phyloP scores from a whole-genome alignment of 2,797 vertebrate species.

The Echeneis naucrates region DNA sequence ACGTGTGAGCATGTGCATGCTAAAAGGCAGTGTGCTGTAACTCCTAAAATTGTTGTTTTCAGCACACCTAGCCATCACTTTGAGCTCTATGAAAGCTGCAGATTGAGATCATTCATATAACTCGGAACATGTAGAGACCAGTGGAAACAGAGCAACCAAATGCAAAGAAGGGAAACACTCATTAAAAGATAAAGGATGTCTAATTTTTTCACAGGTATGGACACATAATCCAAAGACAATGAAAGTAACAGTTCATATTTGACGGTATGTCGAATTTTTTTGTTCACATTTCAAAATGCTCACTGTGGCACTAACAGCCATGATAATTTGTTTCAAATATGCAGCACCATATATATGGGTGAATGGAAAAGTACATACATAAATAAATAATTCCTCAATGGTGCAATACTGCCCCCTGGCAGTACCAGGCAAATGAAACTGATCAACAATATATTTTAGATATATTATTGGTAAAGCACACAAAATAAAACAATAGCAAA shows the following conservation, averaged over 20 bases:
- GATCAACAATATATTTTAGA: not conserved
- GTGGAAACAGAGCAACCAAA: not conserved
- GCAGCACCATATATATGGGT: slow-evolving; percentile 5
- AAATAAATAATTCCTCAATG: slow-evolving; percentile 39
- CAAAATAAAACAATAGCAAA: slow-evolving; percentile 21
- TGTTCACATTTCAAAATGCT: slow-evolving; percentile 7
- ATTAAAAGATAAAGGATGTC: not conserved
- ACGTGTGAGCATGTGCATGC: slow-evolving; percentile 32
- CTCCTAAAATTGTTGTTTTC: slow-evolving; percentile 61
- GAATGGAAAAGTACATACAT: not conserved
- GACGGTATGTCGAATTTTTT: not conserved
- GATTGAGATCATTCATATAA: slow-evolving; percentile 40
- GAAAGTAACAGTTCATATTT: slow-evolving; percentile 12
- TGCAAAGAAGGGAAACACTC: slow-evolving; percentile 24
- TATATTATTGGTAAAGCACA: slow-evolving; percentile 16
- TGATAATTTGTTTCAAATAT: slow-evolving; percentile 16
- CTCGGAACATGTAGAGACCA: slow-evolving; percentile 35
- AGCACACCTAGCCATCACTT: slow-evolving; percentile 51
- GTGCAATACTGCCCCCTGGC: slow-evolving; percentile 74
- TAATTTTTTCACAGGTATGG: slow-evolving; percentile 28
- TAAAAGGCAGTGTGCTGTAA: slow-evolving; percentile 40
- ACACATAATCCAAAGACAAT: slow-evolving; percentile 39
- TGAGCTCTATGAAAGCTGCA: slow-evolving; percentile 49
- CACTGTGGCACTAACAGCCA: not conserved
- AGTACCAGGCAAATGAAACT: slow-evolving; percentile 7